These are phyloP conservation scores for Lepidothrix coronata DNA, from an alignment of 2,113 vertebrate species.

Conservation along the genomic window DNA sequence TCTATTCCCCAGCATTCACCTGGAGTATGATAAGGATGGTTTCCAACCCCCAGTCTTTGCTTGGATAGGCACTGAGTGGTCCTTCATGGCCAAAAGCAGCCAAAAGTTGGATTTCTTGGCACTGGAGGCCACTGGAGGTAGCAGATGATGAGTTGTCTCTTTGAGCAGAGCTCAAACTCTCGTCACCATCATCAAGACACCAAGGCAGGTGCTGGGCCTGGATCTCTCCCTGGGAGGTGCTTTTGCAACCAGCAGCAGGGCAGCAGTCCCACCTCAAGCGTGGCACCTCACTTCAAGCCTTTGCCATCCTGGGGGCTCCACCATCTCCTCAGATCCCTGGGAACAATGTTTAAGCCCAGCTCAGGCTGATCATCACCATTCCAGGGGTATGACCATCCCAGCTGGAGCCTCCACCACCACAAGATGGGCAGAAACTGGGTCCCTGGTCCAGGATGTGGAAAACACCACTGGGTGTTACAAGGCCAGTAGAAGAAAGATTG, in stretches of 20 bases:
- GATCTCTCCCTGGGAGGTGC: neutral
- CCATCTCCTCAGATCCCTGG: neutral
- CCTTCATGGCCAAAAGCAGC: neutral
- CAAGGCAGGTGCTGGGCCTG: neutral
- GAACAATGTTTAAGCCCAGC: neutral
- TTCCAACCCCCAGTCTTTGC: neutral
- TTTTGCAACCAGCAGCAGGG: neutral
- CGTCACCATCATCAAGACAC: rapidly evolving
- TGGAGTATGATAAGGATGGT: neutral
- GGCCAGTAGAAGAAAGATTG: neutral
- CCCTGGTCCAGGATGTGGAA: neutral
- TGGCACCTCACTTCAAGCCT: neutral
- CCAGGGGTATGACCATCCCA: no score
- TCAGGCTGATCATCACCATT: neutral
- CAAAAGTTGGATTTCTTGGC: neutral
- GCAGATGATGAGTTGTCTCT: neutral
- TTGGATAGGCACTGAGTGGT: neutral
- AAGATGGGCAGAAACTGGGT: neutral
- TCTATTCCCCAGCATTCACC: neutral
- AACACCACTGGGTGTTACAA: neutral
- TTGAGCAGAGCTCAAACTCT: neutral
- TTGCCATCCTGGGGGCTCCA: neutral
- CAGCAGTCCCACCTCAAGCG: neutral
- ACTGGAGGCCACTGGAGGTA: neutral
- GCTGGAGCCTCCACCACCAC: neutral